Percentiles rank a stretch among this genome's conserved stretches.
Evolutionary conservation across 1,140 invertebrate genomes (phyloP).

Genomic region (Aphaenogaster rudis): DNA sequence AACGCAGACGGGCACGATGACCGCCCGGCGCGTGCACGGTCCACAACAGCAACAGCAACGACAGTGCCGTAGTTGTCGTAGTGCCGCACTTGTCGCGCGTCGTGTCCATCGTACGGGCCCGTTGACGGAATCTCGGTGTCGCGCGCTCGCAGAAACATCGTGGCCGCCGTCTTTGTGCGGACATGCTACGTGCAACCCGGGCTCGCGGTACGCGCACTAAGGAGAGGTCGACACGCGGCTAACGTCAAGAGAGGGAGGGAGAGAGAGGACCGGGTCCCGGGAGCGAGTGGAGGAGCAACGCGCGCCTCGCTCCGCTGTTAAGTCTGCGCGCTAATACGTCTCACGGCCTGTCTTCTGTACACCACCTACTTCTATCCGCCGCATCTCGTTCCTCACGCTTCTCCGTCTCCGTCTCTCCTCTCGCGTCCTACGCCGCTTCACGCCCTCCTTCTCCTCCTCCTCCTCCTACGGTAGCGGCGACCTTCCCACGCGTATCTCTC

Average conservation of each 20-base stretch:
- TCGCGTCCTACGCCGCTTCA: conserved; percentile 48
- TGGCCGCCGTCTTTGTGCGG: conserved; percentile 67
- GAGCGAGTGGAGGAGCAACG: conserved; percentile 26
- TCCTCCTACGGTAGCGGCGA: conserved; percentile 10
- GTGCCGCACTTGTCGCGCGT: conserved; percentile 62
- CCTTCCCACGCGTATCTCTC: conserved; percentile 53
- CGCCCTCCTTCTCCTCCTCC: neutral
- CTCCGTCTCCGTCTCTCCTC: conserved; percentile 54
- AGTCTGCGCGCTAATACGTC: conserved; percentile 56
- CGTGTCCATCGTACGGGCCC: conserved; percentile 32
- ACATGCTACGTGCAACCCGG: conserved; percentile 69
- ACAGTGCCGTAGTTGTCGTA: conserved; percentile 66
- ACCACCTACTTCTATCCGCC: conserved; percentile 21
- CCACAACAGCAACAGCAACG: conserved; percentile 60
- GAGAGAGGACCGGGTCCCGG: neutral
- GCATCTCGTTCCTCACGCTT: conserved; percentile 38
- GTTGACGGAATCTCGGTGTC: conserved; percentile 65
- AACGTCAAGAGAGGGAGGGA: conserved; percentile 54
- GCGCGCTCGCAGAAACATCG: conserved; percentile 67
- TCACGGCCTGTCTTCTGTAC: conserved; percentile 30
- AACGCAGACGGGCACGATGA: conserved; percentile 73
- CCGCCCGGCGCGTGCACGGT: conserved; percentile 76
- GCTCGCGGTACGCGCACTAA: conserved; percentile 70
- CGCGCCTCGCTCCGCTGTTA: conserved; percentile 34
- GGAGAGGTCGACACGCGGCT: conserved; percentile 32